These are phyloP conservation scores for Parelbella ahira DNA, from an alignment of 2,888 invertebrate species.

Conservation along the genomic window DNA sequence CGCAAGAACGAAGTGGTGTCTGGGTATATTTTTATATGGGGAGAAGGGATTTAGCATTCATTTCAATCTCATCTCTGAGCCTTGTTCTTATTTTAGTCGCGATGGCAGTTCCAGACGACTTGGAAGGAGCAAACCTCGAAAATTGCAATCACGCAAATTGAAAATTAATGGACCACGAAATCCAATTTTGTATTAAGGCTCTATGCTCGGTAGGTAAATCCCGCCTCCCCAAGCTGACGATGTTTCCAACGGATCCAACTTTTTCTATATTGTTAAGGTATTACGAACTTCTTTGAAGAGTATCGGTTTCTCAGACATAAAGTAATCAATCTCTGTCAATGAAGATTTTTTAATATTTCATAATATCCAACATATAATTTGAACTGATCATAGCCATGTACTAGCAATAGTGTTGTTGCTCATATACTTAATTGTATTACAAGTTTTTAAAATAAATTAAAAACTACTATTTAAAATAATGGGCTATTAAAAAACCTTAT, in stretches of 20 bases:
- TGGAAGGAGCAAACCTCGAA: slow-evolving; percentile 73
- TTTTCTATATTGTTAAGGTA: slow-evolving; percentile 20
- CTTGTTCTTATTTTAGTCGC: slow-evolving; percentile 69
- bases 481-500: no score
- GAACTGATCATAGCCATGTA: no score
- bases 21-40: slow-evolving; percentile 23
- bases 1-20: slow-evolving; percentile 19
- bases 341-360: no score
- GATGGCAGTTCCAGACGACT: slow-evolving; percentile 53
- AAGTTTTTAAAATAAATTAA: no score
- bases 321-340: slow-evolving; percentile 15
- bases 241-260: slow-evolving; percentile 27
- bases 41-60: slow-evolving; percentile 49
- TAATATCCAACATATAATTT: no score
- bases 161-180: slow-evolving; percentile 78
- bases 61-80: slow-evolving; percentile 60
- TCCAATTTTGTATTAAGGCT: slow-evolving; percentile 77
- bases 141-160: slow-evolving; percentile 79
- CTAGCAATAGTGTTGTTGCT: no score
- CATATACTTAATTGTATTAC: no score
- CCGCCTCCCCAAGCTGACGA: slow-evolving; percentile 31
- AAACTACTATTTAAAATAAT: no score
- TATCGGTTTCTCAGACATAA: slow-evolving; percentile 2
- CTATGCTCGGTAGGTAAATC: slow-evolving; percentile 49
- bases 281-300: slow-evolving; percentile 15